Evolutionary conservation across 2,113 vertebrate genomes (phyloP).

Genomic region (Alces alces): DNA sequence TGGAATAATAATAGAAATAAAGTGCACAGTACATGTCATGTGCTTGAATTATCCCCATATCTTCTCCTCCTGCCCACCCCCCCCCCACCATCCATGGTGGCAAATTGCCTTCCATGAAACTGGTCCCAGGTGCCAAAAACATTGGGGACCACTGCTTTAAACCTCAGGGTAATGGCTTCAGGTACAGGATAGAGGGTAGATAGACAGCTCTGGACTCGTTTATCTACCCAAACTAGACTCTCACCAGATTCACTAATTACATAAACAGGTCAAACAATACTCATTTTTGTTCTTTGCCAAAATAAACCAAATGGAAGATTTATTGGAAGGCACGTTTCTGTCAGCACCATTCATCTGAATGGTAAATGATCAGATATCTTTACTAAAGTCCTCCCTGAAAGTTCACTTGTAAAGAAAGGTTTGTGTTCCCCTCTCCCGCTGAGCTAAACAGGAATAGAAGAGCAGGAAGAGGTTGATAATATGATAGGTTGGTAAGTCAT

Average conservation of each 20-base stretch:
- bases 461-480: neutral
- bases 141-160: neutral
- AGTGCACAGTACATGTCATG: neutral
- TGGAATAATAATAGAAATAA: neutral
- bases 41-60: neutral
- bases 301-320: neutral
- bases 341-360: neutral
- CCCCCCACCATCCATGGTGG: neutral
- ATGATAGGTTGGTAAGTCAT: neutral
- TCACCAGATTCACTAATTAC: neutral
- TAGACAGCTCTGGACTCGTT: neutral
- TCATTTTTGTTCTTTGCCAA: neutral
- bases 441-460: neutral
- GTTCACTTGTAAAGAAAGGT: neutral
- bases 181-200: neutral
- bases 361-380: neutral
- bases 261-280: neutral
- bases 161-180: neutral
- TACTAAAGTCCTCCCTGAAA: neutral
- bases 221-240: neutral
- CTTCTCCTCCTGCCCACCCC: neutral
- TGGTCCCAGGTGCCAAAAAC: neutral
- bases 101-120: neutral
- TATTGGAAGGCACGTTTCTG: neutral
- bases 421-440: neutral